These are phyloP conservation scores for Pseudopleuronectes americanus DNA, from an alignment of 2,797 vertebrate species.

Conservation along the genomic window DNA sequence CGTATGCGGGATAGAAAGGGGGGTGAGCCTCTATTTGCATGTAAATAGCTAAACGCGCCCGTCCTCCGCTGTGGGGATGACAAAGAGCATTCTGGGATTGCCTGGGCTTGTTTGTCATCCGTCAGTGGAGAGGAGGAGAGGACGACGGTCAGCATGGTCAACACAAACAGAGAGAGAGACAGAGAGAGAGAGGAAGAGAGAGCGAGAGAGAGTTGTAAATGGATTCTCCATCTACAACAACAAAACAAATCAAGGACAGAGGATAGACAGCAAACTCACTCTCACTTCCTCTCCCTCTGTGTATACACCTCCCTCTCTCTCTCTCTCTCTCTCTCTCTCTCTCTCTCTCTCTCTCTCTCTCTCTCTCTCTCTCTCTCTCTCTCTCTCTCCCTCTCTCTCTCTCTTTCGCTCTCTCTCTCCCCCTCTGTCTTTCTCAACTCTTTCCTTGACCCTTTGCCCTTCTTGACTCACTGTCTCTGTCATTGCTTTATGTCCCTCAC, in stretches of 20 bases:
- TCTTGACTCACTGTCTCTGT: conserved; percentile 26
- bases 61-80: conserved; percentile 55
- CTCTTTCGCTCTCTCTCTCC: no score
- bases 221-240: conserved; percentile 21
- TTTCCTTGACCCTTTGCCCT: conserved; percentile 36
- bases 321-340: conserved; percentile 6
- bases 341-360: no score
- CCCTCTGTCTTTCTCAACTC: conserved; percentile 15
- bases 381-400: neutral
- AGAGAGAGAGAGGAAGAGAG: neutral
- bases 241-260: conserved; percentile 46
- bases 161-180: neutral
- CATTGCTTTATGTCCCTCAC: conserved; percentile 14
- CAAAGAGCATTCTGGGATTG: conserved; percentile 75
- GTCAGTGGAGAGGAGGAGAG: conserved; percentile 35
- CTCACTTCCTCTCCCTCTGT: conserved; percentile 18
- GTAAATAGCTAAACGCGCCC: conserved; percentile 71
- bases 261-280: conserved; percentile 19
- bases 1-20: conserved; percentile 1
- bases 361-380: neutral
- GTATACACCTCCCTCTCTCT: neutral
- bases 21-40: conserved; percentile 68
- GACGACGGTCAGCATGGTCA: conserved; percentile 19
- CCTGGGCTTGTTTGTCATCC: conserved; percentile 61
- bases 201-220: conserved; percentile 17